These are phyloP conservation scores for Dendroctonus valens DNA, from an alignment of 1,140 invertebrate genomes.

Conservation along the genomic window DNA sequence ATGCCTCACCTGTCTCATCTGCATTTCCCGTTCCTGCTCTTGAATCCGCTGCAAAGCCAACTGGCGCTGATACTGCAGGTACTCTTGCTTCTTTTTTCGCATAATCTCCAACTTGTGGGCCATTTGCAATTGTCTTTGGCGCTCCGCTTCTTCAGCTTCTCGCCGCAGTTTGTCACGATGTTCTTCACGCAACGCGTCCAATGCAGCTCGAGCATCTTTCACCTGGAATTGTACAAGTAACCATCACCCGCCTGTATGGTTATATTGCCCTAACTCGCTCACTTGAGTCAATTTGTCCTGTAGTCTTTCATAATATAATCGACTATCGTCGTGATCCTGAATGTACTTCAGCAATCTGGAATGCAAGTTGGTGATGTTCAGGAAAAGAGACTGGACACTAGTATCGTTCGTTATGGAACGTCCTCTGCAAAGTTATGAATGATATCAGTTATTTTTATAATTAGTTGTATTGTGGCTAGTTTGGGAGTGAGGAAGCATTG, in stretches of 20 bases:
- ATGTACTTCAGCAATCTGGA: constrained; percentile 89
- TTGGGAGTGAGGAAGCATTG: not conserved
- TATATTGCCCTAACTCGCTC: not conserved
- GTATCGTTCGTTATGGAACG: constrained; percentile 95
- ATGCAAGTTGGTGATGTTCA: constrained; percentile 96
- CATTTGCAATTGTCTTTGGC: constrained; percentile 91
- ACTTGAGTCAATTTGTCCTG: constrained; percentile 91
- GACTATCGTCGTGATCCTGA: constrained; percentile 90
- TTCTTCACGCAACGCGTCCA: constrained; percentile 94
- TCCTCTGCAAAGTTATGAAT: constrained; percentile 14
- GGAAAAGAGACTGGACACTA: constrained; percentile 95
- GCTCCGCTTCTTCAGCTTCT: constrained; percentile 88
- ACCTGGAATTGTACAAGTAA: constrained; percentile 51
- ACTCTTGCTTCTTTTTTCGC: constrained; percentile 97
- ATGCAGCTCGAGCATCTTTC: constrained; percentile 91
- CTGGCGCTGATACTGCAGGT: constrained; percentile 84
- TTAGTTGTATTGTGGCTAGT: not conserved
- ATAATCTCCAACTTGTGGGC: constrained; percentile 96
- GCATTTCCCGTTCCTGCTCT: constrained; percentile 93
- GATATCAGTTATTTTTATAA: not conserved
- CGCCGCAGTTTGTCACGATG: constrained; percentile 83
- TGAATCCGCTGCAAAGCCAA: constrained; percentile 89
- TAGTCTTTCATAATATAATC: constrained; percentile 90
- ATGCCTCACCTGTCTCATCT: constrained; percentile 68
- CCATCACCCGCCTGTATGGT: not conserved